Base-by-base conservation (phyloP, 2,797 vertebrate species). In the Arrhamphus sclerolepis region DNA sequence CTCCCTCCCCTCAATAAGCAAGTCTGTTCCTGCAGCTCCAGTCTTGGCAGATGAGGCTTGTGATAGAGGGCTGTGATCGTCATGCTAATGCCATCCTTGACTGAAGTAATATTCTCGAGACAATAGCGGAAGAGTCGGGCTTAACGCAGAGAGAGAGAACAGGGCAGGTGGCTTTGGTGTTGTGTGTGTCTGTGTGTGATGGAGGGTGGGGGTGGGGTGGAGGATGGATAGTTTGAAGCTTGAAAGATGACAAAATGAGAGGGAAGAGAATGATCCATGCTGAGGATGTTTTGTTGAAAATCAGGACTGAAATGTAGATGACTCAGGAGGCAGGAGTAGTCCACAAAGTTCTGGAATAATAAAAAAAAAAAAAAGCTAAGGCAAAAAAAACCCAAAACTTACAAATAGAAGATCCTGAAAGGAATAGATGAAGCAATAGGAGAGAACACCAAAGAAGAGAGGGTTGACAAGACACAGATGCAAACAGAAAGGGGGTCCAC, bases 11-110 rank as follows among this genome's bases (percentile, higher is more conserved):
- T 19, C 68, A 41, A 62, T 70, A 70, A 69, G 66, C 62, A 66
- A 75, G 47, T 49, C 48, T 1, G 43, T 68, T 72, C 56, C 71
- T 62, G 39, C 63, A 49, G 62, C 67, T 69, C 56, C 58, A 61
- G 60, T 76, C 77, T 80, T 69, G 68, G 73, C 70, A 56, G 81
- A 79, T 78, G 60, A 51, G 66, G 62, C 73, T 69, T 44, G 70
- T 40, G 75, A 80, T 83, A 46, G 78, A 73, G 50, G 59, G 73
- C 79, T 87, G 83, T 84, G 87, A 87, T 89, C 81, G 34, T 76
- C 87, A 90, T 89, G 84, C 83, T 87, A 89, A 88, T 91, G 78
- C 62, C 13, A 67, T 75, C 87, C 87, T 89, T 86, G 85, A 82
- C 78, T 88, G 80, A 83, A 89, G 83, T 67, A 83, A 78, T 67